Base-by-base conservation (phyloP, 2,797 vertebrate genomes). In the Emys orbicularis region DNA sequence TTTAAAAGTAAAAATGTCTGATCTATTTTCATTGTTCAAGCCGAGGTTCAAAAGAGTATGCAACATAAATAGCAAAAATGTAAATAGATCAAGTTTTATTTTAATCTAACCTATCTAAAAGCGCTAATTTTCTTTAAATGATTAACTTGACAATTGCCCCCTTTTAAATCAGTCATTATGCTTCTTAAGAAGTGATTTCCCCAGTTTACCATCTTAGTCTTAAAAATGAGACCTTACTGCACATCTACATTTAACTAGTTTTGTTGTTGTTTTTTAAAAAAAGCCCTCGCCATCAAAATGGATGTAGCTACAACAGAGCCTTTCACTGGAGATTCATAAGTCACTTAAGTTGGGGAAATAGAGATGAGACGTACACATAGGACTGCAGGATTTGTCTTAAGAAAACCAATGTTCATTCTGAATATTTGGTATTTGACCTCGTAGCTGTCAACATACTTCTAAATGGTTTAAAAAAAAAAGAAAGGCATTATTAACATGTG, bases 301-400 rank as follows among this genome's bases (percentile, higher is more conserved):
- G 11, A 5, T 16, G 27, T 23, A 72, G 34, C 49, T 12, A 53
- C 57, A 53, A 21, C 68, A 29, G 27, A 76, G 27, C 21, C 65
- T 72, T 37, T 72, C n/a, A 47, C 74, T 47, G 13, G 41, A 47
- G 74, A 76, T 21, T 41, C 19, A 5, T 29, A 76, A 29, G 7
- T 27, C 13, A 47, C 74, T 47, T 76, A 47, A 6, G 25, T 44
- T 44, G 23, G 41, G 23, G 44, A 27, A 47, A 76, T 76, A 27
- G 4, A 82, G 56, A 11, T 0, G 9, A 86, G 61, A 31, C 21
- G 7, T 52, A n/a, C 0, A 13, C 23, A 41, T 25, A 74, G 59
- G 49, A 44, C 49, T 49, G 79, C n/a, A n/a, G 65, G 54, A 8
- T 21, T 74, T 59, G 18, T 12, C 21, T 79, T 81, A 2, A 72